A percentile compares a stretch with the other conserved stretches of the same genome.
Evolutionary conservation across 2,113 vertebrate species (phyloP).

Genomic region (Rhinopomastus cyanomelas): DNA sequence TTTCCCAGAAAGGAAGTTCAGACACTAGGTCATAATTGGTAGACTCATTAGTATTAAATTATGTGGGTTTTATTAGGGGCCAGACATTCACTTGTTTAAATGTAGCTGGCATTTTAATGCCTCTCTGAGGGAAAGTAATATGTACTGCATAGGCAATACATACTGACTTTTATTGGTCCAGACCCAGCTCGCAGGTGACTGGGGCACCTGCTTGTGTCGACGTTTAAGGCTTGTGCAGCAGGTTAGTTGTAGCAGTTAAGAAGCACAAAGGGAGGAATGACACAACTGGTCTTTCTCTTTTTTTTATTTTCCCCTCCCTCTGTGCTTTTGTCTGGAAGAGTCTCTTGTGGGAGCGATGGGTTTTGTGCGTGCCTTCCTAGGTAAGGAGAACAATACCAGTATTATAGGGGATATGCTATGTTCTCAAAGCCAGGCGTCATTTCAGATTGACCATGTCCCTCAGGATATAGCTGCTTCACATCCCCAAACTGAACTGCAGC

Average conservation of each 20-base stretch:
- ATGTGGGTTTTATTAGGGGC: conserved; percentile 68
- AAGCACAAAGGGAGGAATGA: not conserved
- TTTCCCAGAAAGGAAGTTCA: conserved; percentile 66
- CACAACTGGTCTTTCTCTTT: not conserved
- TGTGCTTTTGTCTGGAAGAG: not conserved
- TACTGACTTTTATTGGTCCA: conserved; percentile 54
- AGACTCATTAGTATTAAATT: conserved; percentile 69
- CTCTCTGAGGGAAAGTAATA: conserved; percentile 58
- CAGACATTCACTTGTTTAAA: conserved; percentile 67
- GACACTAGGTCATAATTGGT: conserved; percentile 64
- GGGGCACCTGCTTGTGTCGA: conserved; percentile 4
- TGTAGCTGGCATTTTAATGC: conserved; percentile 67
- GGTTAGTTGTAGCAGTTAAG: not conserved
- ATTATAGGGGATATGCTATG: not conserved
- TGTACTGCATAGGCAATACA: conserved; percentile 25
- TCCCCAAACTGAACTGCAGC: not conserved
- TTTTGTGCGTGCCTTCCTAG: not conserved
- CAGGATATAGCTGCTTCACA: not conserved
- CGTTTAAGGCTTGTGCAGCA: not conserved
- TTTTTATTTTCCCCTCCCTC: too few relatives aligned
- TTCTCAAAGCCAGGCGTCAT: not conserved
- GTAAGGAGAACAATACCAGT: not conserved
- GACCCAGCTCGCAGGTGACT: conserved; percentile 38
- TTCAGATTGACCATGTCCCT: not conserved
- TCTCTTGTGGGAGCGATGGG: not conserved